Conservation (phyloP, 30 jellyfish, hydroid and myxozoan species). For the Cassiopea xamachana region DNA sequence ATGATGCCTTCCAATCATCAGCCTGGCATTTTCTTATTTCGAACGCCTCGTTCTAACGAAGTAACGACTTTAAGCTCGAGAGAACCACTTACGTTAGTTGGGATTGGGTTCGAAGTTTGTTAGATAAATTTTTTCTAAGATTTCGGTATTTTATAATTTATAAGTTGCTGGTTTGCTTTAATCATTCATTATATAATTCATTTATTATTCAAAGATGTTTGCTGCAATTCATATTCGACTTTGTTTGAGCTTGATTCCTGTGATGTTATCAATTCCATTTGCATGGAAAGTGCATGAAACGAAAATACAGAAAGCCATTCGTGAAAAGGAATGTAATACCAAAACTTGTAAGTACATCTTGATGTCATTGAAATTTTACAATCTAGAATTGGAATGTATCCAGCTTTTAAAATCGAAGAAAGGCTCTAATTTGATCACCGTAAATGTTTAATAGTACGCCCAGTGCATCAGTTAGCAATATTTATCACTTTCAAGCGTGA, state of each 20-base stretch:
- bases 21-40: not conserved
- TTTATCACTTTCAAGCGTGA: too few species aligned
- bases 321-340: not conserved
- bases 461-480: too few species aligned
- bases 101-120: not conserved
- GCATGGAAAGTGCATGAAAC: slow-evolving; percentile 66
- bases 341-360: not conserved
- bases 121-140: not conserved
- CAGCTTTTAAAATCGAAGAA: too few species aligned
- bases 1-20: too few species aligned
- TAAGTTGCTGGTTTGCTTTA: not conserved
- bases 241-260: slow-evolving; percentile 43
- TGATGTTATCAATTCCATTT: slow-evolving; percentile 54
- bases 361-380: not conserved
- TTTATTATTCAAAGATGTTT: slow-evolving; percentile 18
- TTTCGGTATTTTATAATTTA: not conserved
- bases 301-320: slow-evolving; percentile 4
- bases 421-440: too few species aligned
- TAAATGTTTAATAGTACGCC: too few species aligned
- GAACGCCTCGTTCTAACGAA: slow-evolving; percentile 3
- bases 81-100: not conserved
- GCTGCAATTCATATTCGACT: slow-evolving; percentile 45
- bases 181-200: not conserved
- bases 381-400: not conserved
- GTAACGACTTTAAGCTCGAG: not conserved